Percentiles rank a stretch among this genome's conserved stretches.
phyloP scores from a whole-genome alignment of 2,797 vertebrate genomes.

The Salmo trutta region DNA sequence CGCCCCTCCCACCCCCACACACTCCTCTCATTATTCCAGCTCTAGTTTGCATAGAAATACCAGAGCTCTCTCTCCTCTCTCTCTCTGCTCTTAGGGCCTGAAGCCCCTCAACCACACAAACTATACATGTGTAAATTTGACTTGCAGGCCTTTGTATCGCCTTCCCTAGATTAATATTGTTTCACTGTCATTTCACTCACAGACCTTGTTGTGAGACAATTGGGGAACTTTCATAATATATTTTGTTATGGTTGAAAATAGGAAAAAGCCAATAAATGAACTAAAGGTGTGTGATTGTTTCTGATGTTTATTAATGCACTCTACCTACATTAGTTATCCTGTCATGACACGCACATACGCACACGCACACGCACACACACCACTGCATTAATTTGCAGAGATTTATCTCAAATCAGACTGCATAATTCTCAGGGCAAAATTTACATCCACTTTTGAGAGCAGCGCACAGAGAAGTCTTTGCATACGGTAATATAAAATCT shows the following conservation, averaged over 20 bases:
- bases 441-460: conserved; percentile 81
- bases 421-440: conserved; percentile 47
- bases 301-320: background rate
- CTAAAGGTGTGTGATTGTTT: background rate
- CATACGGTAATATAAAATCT: conserved; percentile 74
- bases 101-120: background rate
- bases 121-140: background rate
- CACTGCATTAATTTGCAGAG: conserved; percentile 53
- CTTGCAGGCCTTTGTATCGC: background rate
- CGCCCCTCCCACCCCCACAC: background rate
- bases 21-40: conserved; percentile 83
- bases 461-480: conserved; percentile 66
- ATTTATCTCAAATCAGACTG: conserved; percentile 78
- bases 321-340: background rate
- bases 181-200: background rate
- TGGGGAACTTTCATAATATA: background rate
- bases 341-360: conserved; percentile 20
- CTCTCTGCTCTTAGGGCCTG: background rate
- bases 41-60: conserved; percentile 81
- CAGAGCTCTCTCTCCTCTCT: conserved; percentile 60
- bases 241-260: background rate
- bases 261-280: background rate
- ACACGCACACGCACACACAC: conserved; percentile 21
- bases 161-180: background rate
- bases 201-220: background rate